Percentiles rank a stretch among this genome's conserved stretches.
These are phyloP conservation scores for Eurypyga helias DNA, from an alignment of 2,113 vertebrate species.

Conservation along the genomic window DNA sequence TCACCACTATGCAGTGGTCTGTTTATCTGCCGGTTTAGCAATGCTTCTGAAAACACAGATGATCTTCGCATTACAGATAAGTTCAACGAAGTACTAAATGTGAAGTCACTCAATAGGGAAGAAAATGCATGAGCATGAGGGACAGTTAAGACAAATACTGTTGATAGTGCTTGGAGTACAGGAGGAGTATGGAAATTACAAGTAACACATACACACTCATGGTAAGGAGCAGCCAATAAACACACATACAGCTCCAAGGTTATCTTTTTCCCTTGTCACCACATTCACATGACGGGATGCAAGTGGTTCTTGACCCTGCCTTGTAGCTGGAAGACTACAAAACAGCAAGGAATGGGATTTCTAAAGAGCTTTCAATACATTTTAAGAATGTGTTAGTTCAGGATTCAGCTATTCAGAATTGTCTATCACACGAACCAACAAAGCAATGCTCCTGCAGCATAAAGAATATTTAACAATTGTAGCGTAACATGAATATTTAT, in stretches of 20 bases:
- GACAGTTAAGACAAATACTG: not conserved
- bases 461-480: not conserved
- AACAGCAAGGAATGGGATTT: not conserved
- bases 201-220: rapidly evolving
- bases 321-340: not conserved
- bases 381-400: not conserved
- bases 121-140: not conserved
- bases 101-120: not conserved
- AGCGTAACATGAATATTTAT: not conserved
- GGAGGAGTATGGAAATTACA: not conserved
- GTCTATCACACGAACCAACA: not conserved
- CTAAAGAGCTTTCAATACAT: not conserved
- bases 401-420: not conserved
- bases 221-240: not conserved
- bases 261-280: not conserved
- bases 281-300: not conserved
- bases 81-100: not conserved
- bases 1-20: not conserved
- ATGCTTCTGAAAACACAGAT: not conserved
- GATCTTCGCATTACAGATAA: not conserved
- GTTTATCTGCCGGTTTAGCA: not conserved
- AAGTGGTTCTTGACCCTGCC: not conserved
- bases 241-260: not conserved
- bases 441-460: not conserved
- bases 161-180: not conserved